These are phyloP conservation scores for Drosophila fungiperda DNA, from an alignment of 2,888 invertebrate genomes.

Conservation along the genomic window DNA sequence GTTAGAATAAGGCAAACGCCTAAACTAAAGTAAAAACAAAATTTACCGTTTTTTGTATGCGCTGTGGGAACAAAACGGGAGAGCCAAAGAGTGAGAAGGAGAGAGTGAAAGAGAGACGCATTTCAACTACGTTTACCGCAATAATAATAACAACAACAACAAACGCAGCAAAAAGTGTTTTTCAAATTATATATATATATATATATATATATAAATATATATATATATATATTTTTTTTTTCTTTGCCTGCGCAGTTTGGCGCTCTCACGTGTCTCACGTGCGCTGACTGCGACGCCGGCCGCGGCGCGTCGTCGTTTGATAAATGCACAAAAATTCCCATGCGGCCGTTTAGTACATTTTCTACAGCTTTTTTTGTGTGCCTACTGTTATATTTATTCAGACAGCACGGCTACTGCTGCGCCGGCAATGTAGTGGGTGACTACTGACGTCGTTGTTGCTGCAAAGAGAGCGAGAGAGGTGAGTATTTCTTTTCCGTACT, in stretches of 20 bases:
- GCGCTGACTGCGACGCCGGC: conserved; percentile 58
- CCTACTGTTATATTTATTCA: conserved; percentile 49
- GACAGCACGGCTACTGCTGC: conserved; percentile 14
- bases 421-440: conserved; percentile 47
- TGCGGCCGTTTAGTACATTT: conserved; percentile 72
- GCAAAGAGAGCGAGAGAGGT: conserved; percentile 35
- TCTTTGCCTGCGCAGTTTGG: conserved; percentile 65
- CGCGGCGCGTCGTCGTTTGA: conserved; percentile 55
- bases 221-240: conserved; percentile 11
- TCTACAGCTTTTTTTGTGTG: conserved; percentile 58
- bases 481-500: conserved; percentile 21
- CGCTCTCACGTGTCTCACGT: conserved; percentile 60
- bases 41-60: conserved; percentile 38
- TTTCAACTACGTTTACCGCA: conserved; percentile 41
- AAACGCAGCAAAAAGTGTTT: conserved; percentile 49
- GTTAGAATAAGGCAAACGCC: conserved; percentile 22
- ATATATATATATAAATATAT: conserved; percentile 12
- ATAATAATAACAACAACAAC: conserved; percentile 37
- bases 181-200: conserved; percentile 30
- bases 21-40: conserved; percentile 20
- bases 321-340: conserved; percentile 76
- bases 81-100: conserved; percentile 3
- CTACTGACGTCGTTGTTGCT: conserved; percentile 19
- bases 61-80: conserved; percentile 5
- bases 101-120: conserved; percentile 15